Evolutionary conservation across 2,113 vertebrate genomes (phyloP), one percentile per base, ranked within the genome.

Genomic region (Fregata magnificens): DNA sequence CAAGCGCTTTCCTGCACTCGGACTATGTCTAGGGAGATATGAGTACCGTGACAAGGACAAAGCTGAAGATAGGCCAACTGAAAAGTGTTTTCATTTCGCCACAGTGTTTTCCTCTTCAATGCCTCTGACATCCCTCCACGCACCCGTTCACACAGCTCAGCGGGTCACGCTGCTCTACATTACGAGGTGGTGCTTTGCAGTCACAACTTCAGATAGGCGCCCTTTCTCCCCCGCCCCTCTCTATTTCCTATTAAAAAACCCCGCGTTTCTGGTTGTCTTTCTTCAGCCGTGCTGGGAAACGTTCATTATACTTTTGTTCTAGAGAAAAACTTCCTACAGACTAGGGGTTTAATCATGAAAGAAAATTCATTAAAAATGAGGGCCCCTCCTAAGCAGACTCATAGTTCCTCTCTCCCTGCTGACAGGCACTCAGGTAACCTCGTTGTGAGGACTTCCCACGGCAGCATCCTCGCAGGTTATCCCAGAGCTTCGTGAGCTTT

Each of bases 121-220:
- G 71, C 13, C 32, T 31, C 4, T 44, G 36, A 38, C 59, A 52
- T 21, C 31, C 11, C 40, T 52, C 40, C 32, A 2, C 4, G 22
- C 21, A 40, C 4, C 31, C 3, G 0, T 16, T 36, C 58, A 29
- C 26, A 40, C 28, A 50, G 14, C 16, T 62, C 21, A 20, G 7
- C 5, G 2, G 8, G 56, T 56, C 47, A 50, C 1, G 0, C 36
- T 14, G 32, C 50, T 55, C n/a, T 10, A 2, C 0, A 0, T 42
- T 42, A 42, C 0, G 0, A 40, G 17, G 21, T 5, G 14, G 26
- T 25, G 38, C 63, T 71, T 36, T 78, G 47, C 18, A 36, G 17
- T 32, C 71, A 61, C 29, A 71, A 25, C 58, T 65, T 47, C 50
- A 66, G 34, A 10, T 0, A 50, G 34, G 12, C 1, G 3, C 44